Evolutionary conservation across 2,797 vertebrate genomes (phyloP).

Genomic region (Cynodonichthys magdalenae): DNA sequence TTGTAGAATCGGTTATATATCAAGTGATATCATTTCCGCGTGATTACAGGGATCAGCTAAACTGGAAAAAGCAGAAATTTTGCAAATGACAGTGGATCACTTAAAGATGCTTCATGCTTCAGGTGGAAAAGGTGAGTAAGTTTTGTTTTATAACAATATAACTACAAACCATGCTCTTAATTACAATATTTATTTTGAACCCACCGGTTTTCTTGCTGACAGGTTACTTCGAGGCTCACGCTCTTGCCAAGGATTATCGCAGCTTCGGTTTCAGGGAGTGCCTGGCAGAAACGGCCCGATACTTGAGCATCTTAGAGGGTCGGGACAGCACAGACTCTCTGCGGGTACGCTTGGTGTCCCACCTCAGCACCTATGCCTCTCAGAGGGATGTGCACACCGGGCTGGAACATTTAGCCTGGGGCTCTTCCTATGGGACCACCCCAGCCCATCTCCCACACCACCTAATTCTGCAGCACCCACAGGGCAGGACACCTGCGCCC

Average conservation of each 20-base stretch:
- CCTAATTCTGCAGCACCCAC: constrained; percentile 83
- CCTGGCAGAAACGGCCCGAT: constrained; percentile 94
- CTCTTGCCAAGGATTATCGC: constrained; percentile 97
- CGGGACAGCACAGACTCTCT: constrained; percentile 90
- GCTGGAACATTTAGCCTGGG: constrained; percentile 93
- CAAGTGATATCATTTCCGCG: background rate
- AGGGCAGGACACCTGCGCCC: constrained; percentile 68
- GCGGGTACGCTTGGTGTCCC: constrained; percentile 91
- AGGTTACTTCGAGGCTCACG: constrained; percentile 95
- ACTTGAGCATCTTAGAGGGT: constrained; percentile 93
- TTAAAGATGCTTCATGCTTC: constrained; percentile 96
- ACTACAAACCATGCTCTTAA: background rate
- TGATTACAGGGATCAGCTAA: constrained; percentile 91
- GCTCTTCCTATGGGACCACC: constrained; percentile 84
- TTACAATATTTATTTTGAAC: background rate
- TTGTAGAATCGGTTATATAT: background rate
- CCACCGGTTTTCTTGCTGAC: constrained; percentile 19
- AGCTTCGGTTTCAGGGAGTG: constrained; percentile 97
- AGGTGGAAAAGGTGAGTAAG: constrained; percentile 90
- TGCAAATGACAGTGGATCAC: constrained; percentile 99
- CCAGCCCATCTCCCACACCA: constrained; percentile 82
- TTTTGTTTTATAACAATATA: background rate
- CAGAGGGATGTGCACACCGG: constrained; percentile 91
- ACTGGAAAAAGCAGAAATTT: constrained; percentile 95
- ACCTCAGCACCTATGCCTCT: constrained; percentile 94